Evolutionary conservation across 2,113 vertebrate species (phyloP), one percentile per base, ranked within the genome.

Genomic region (Thermophis baileyi): DNA sequence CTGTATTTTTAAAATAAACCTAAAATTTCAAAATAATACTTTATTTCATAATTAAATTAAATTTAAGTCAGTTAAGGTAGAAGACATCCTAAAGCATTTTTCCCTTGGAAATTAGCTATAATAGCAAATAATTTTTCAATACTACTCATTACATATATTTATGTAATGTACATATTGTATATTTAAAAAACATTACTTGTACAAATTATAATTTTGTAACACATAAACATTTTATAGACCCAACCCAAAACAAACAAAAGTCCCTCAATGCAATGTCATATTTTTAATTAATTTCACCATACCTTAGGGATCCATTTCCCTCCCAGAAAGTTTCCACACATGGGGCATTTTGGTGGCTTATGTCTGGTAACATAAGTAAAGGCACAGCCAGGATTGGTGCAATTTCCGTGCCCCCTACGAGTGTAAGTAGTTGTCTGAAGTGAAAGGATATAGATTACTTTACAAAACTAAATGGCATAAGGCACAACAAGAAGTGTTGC

Each of bases 361-460:
- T 99, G 99, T 86, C 99, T 99, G 86, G 99, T 99, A 95, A 99
- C 99, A 0, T 99, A 99, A 9, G 98, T 98, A 93, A 99, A 99
- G 25, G 98, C 98, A 94, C 99, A 99, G 35, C 98, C 98, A n/a
- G 99, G 98, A 94, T 98, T 99, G 47, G 98, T 98, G 95, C 99
- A 99, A 74, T 98, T 98, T 47, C 99, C 99, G 55, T 98, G 98
- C 91, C 99, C 99, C 94, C 99, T 98, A 89, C 99, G 98, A 54
- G 99, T 99, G 25, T 99, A 99, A 0, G 98, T 99, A 95, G 99
- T 99, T 11, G 98, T 98, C 99, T 99, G 95, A 91, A 97, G 96
- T 0, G 57, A 94, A 89, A 94, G 3, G 9, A 87, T 85, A 91
- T 92, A 14, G 74, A 91, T 90, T 94, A 94, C 22, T 93, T 92